Base-by-base conservation (phyloP, 2,113 vertebrate genomes). In the Clarias magur region DNA sequence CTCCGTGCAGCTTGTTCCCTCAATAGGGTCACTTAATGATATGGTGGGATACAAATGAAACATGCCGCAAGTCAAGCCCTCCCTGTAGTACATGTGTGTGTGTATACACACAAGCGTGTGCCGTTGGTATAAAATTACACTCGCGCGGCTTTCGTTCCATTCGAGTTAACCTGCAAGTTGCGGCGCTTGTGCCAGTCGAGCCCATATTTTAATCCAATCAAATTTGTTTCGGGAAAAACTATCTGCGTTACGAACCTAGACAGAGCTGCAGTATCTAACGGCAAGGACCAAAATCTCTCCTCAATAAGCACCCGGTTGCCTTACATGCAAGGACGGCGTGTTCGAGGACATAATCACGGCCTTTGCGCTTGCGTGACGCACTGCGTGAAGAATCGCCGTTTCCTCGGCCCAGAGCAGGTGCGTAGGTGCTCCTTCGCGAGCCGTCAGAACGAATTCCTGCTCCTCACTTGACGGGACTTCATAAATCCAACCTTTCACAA, bases 31-130 rank as follows among this genome's bases (percentile, higher is more conserved):
- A 84, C 89, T 90, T 92, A 91, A 92, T 92, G 91, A 92, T 78
- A 87, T 19, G 76, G 65, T 85, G 86, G 88, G 89, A 85, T 91
- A 93, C 89, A 93, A 92, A 95, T 94, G 90, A 93, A 94, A 94
- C 92, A 93, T 89, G 65, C 92, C 78, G 89, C 88, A 91, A 94
- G 92, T 93, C 91, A 92, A 88, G 82, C 34, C 0, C 59, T 85
- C 86, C 82, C 54, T 75, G 67, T 68, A 68, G 75, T 81, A 89
- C 82, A 89, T 89, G 80, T 86, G 88, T 81, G 83, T 86, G 85
- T 92, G 79, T 83, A 53, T 83, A 89, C 82, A 65, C 73, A 59
- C 15, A 79, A 56, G n/a, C n/a, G 4, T 54, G 3, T 75, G 38
- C 9, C 48, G 3, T 59, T 75, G 75, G 89, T 92, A 93, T 94